A percentile compares a stretch with the other conserved stretches of the same genome.
Conservation (phyloP, 2,888 invertebrate species). For the Phalangium opilio region DNA sequence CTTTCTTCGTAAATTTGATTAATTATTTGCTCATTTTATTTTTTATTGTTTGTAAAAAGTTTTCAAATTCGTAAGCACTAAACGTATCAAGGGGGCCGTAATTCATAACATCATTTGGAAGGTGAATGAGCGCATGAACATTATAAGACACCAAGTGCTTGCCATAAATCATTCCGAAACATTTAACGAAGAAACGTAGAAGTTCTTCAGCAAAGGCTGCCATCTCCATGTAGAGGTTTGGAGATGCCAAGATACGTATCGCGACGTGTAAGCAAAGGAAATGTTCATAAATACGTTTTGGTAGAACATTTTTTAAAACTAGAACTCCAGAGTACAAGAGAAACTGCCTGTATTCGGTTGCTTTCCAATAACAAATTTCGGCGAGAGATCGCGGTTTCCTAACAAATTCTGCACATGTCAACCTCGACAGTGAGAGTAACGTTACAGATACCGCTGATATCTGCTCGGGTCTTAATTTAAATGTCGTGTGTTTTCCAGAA, state of each 20-base stretch:
- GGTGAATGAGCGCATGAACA: conserved; percentile 23
- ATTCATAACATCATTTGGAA: conserved; percentile 19
- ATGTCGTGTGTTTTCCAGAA: conserved; percentile 12
- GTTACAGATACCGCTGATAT: too few species aligned
- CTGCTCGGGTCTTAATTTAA: too few species aligned
- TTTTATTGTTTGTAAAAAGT: conserved; percentile 20
- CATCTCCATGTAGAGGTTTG: too few species aligned
- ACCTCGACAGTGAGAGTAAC: not conserved
- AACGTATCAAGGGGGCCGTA: conserved; percentile 19
- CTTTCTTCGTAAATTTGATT: not conserved
- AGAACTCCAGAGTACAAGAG: conserved; percentile 23
- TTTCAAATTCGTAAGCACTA: conserved; percentile 22
- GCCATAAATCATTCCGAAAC: conserved; percentile 19
- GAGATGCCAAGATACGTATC: conserved; percentile 16
- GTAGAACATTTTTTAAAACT: conserved; percentile 17
- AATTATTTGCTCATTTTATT: conserved; percentile 5
- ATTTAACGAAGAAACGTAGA: conserved; percentile 17
- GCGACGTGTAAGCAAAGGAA: conserved; percentile 20
- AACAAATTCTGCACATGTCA: conserved; percentile 19
- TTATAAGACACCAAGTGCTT: conserved; percentile 22
- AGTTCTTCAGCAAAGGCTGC: too few species aligned
- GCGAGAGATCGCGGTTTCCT: conserved; percentile 21
- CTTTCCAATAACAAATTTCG: conserved; percentile 23
- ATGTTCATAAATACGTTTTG: conserved; percentile 15
- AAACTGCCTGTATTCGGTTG: conserved; percentile 23